Evolutionary conservation across 2,797 vertebrate species (phyloP), one percentile per base, ranked within the genome.

Genomic region (Cossypha dichroa): DNA sequence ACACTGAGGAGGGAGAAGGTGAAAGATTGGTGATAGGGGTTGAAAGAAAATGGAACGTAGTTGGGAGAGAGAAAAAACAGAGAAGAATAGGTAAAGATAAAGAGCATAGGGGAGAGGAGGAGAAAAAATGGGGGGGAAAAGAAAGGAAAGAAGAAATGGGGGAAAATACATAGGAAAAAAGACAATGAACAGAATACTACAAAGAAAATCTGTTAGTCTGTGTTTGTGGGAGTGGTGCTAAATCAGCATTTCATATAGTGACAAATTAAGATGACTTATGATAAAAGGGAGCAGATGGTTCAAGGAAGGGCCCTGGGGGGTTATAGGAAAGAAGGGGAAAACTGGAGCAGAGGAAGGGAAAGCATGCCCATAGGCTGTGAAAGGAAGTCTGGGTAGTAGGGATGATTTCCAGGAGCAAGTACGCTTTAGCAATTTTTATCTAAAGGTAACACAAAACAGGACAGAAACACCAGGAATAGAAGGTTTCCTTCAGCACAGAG

Each of bases 261-360:
- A 83, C 67, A 95, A 95, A 96, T 95, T 95, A 96, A 94, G 90
- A 92, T 85, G 52, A 87, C 74, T 94, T 91, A 90, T 92, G 52
- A 93, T 83, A 94, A 94, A 88, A 93, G 80, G 78, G 70, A 96
- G 91, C 79, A 96, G 90, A 92, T 93, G 94, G 90, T 92, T 94
- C 78, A 51, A 90, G 91, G 74, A 93, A 74, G 83, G 59, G 82
- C 86, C 83, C 82, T 19, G 3, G 63, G 70, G 70, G 84, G 70
- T 82, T 77, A 87, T 31, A 56, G 63, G 31, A 84, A 26, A 93
- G 85, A 73, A 85, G 66, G 69, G 38, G 48, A 62, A 95, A 94
- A 85, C 54, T 89, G 69, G 78, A 95, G 72, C 70, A 85, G 49
- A 88, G 74, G 52, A 82, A 92, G 14, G 66, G 41, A 90, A 79